Conservation (phyloP, 2,113 vertebrate genomes). For the Melanotaenia duboulayi region DNA sequence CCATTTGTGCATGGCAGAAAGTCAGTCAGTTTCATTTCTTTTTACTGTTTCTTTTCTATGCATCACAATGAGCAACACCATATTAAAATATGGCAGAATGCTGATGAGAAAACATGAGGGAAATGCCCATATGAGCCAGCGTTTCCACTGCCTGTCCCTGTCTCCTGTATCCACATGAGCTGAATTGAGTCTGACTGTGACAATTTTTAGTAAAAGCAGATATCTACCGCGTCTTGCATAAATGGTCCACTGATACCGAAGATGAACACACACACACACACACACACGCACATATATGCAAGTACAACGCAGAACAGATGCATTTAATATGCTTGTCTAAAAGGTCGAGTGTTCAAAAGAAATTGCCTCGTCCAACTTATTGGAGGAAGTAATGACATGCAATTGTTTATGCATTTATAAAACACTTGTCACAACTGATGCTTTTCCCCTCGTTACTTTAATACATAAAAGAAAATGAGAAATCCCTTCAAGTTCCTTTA, state of each 20-base stretch:
- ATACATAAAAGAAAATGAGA: slow-evolving; percentile 31
- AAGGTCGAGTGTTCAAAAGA: slow-evolving; percentile 71
- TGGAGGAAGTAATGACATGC: slow-evolving; percentile 66
- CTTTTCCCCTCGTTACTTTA: slow-evolving; percentile 13
- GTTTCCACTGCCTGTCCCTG: slow-evolving; percentile 7
- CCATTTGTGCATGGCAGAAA: slow-evolving; percentile 67
- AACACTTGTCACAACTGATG: slow-evolving; percentile 59
- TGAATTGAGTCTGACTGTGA: slow-evolving; percentile 18
- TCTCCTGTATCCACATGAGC: background rate
- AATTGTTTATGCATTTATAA: slow-evolving; percentile 68
- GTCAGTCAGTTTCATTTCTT: slow-evolving; percentile 76
- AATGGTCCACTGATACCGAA: slow-evolving; percentile 5
- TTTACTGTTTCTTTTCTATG: slow-evolving; percentile 62
- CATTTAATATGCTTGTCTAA: slow-evolving; percentile 63
- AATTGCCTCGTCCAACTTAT: slow-evolving; percentile 67
- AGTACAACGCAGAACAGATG: slow-evolving; percentile 52
- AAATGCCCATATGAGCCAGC: no score
- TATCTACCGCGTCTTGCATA: background rate
- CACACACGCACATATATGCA: background rate
- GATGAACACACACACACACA: background rate
- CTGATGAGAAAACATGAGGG: slow-evolving; percentile 65
- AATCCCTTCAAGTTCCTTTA: slow-evolving; percentile 42
- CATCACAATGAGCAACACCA: slow-evolving; percentile 74
- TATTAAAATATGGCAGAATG: slow-evolving; percentile 62
- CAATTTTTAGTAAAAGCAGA: slow-evolving; percentile 20